Conservation (phyloP, 2,888 invertebrate species). For the Coleophora flavipennella region DNA sequence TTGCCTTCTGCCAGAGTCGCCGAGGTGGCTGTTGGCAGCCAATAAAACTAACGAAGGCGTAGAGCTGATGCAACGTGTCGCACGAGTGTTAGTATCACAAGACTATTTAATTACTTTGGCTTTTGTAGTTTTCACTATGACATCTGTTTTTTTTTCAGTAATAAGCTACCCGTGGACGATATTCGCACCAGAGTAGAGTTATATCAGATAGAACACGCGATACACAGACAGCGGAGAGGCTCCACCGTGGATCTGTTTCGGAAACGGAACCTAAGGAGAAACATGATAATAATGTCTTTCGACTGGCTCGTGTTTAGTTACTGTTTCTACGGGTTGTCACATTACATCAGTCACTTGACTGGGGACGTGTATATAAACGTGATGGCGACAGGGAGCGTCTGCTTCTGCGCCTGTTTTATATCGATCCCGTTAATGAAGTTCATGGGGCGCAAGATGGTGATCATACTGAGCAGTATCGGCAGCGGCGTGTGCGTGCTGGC, state of each 20-base stretch:
- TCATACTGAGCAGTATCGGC: conserved; percentile 71
- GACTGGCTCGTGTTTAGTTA: conserved; percentile 86
- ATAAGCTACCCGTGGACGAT: conserved; percentile 48
- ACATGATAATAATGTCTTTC: conserved; percentile 79
- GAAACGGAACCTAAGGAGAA: conserved; percentile 76
- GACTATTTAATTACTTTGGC: too few relatives aligned
- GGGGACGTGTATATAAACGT: conserved; percentile 87
- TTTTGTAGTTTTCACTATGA: too few relatives aligned
- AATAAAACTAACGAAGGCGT: conserved; percentile 75
- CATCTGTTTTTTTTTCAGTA: conserved; percentile 45
- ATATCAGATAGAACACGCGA: conserved; percentile 31
- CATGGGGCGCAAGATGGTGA: conserved; percentile 75
- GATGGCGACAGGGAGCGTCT: conserved; percentile 77
- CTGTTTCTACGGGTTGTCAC: conserved; percentile 81
- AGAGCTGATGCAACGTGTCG: conserved; percentile 75
- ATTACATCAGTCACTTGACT: conserved; percentile 82
- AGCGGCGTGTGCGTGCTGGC: conserved; percentile 74
- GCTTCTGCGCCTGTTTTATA: conserved; percentile 68
- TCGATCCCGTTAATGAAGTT: conserved; percentile 75
- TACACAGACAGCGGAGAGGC: conserved; percentile 36
- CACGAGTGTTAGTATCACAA: conserved; percentile 61
- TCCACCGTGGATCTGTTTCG: conserved; percentile 76
- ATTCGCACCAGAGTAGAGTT: conserved; percentile 47
- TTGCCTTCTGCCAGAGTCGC: conserved; percentile 83
- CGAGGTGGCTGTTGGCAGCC: conserved; percentile 81